A percentile compares a stretch with the other conserved stretches of the same genome.
Conservation (phyloP, 2,888 invertebrate species). For the Synergus laeviventris region DNA sequence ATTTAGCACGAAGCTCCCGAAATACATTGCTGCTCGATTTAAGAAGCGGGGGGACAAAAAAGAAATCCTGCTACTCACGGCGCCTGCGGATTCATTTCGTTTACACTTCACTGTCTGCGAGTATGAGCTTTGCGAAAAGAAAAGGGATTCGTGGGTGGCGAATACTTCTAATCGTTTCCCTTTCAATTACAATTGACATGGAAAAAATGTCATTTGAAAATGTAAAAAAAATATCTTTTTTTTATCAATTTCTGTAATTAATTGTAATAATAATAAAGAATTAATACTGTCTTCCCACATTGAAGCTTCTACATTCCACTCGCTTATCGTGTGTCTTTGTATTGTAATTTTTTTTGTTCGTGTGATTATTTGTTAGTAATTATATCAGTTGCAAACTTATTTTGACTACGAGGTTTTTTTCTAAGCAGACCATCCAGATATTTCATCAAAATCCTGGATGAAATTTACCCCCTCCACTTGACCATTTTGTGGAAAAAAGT, state of each 20-base stretch:
- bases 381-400: too few species aligned
- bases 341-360: too few species aligned
- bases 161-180: constrained; percentile 53
- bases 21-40: constrained; percentile 51
- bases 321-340: too few species aligned
- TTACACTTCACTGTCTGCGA: constrained; percentile 66
- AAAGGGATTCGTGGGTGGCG: constrained; percentile 63
- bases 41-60: constrained; percentile 47
- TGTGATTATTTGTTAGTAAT: too few species aligned
- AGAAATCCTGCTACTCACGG: constrained; percentile 57
- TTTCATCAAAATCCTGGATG: too few species aligned
- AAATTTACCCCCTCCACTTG: too few species aligned
- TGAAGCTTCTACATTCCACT: too few species aligned
- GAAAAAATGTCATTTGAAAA: background rate
- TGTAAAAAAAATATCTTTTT: background rate
- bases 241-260: too few species aligned
- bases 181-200: background rate
- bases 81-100: constrained; percentile 67
- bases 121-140: constrained; percentile 49
- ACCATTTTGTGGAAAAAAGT: too few species aligned
- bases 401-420: too few species aligned
- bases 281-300: too few species aligned
- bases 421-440: too few species aligned
- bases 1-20: constrained; percentile 53
- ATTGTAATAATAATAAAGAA: background rate